phyloP scores from a whole-genome alignment of 2,888 invertebrate genomes.

The Agrenia bidenticulata region DNA sequence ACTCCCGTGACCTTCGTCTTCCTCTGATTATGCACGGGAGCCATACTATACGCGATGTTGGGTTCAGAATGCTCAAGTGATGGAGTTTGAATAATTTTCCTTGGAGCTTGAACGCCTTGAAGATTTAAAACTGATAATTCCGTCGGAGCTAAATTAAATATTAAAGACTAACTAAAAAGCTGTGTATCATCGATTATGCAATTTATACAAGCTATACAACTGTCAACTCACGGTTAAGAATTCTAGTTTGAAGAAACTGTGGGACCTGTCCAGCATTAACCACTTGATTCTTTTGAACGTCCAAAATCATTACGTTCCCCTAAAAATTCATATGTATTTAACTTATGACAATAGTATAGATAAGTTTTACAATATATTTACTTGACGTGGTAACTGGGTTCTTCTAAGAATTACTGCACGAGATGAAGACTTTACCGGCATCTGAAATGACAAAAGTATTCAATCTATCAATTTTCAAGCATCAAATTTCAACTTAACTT shows the following conservation, averaged over 20 bases:
- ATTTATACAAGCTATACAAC: not conserved
- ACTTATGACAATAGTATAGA: slow-evolving; percentile 5
- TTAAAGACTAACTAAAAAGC: not conserved
- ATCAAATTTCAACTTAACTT: not conserved
- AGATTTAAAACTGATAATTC: slow-evolving; percentile 39
- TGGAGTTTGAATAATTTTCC: slow-evolving; percentile 19
- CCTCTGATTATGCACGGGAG: not conserved
- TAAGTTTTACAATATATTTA: slow-evolving; percentile 14
- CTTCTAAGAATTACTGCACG: slow-evolving; percentile 49
- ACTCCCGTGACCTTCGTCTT: not conserved
- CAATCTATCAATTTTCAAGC: slow-evolving; percentile 3
- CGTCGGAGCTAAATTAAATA: slow-evolving; percentile 27
- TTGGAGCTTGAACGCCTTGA: slow-evolving; percentile 15
- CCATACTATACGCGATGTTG: not conserved
- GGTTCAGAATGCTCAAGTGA: slow-evolving; percentile 17
- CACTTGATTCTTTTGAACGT: slow-evolving; percentile 47
- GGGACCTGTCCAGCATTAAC: slow-evolving; percentile 36
- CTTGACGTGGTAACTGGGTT: slow-evolving; percentile 45
- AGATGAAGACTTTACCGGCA: slow-evolving; percentile 38
- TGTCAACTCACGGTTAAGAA: slow-evolving; percentile 40
- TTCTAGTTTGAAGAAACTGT: slow-evolving; percentile 47
- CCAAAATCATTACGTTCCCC: slow-evolving; percentile 49
- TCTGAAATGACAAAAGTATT: slow-evolving; percentile 5
- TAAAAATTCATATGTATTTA: slow-evolving; percentile 7
- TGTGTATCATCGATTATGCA: not conserved